Conservation (phyloP, 2,797 vertebrate genomes). For the Mus minutoides region DNA sequence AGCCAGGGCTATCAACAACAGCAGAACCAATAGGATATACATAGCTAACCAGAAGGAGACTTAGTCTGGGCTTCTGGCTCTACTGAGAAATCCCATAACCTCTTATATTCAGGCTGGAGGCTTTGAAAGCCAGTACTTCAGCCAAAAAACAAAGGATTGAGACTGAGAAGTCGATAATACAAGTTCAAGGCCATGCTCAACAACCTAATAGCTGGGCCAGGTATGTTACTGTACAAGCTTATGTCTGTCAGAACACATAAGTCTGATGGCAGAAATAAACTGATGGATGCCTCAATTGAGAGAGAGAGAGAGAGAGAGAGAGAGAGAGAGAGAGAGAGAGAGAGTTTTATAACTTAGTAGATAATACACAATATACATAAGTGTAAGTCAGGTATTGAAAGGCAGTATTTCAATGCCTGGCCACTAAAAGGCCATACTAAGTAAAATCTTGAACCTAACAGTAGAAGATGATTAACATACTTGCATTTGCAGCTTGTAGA, state of each 20-base stretch:
- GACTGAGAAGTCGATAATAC: not conserved
- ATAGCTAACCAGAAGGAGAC: not conserved
- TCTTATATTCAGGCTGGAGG: not conserved
- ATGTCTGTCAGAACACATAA: not conserved
- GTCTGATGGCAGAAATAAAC: not conserved
- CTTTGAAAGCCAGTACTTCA: not conserved
- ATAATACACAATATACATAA: constrained; percentile 27
- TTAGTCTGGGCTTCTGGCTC: not conserved
- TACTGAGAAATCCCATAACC: not conserved
- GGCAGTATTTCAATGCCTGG: not conserved
- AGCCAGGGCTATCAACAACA: not conserved
- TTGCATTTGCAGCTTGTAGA: not conserved
- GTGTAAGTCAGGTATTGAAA: not conserved
- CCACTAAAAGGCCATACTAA: not conserved
- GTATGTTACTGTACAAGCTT: not conserved
- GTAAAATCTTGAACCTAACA: not conserved
- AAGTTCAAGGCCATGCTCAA: not conserved
- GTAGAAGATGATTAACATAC: not conserved
- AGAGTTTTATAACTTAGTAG: constrained; percentile 12
- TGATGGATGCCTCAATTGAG: no score
- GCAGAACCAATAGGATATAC: not conserved
- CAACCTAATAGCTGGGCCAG: not conserved
- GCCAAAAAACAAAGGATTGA: not conserved
- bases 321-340: not conserved
- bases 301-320: not conserved